Evolutionary conservation across 2,797 vertebrate genomes (phyloP), one percentile per base, ranked within the genome.

Genomic region (Myotis myotis): DNA sequence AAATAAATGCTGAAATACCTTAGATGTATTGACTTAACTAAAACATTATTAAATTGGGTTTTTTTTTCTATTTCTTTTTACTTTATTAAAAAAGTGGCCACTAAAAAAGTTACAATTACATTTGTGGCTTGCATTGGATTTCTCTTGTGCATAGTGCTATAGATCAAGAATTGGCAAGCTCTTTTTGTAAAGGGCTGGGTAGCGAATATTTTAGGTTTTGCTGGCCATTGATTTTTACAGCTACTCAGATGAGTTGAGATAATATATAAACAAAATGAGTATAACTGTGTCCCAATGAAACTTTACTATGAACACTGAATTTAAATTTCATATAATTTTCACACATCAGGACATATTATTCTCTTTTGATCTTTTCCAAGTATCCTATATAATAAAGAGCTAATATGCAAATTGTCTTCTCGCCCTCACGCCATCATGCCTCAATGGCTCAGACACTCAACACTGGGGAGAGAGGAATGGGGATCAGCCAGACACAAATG

Each of bases 261-360:
- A 93, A 33, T 47, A 53, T 72, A 38, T 41, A 78, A 95, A 88
- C 55, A 91, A 78, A 82, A 72, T 36, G 2, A 66, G 22, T 8
- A 60, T 79, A 47, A 20, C 8, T 8, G 0, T 74, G 55, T 79
- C 33, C 19, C 19, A 38, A 8, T 38, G 85, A 86, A 36, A 83
- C 33, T 87, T 93, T 64, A 85, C 53, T 83, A 62, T 38, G 17
- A 38, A 71, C 5, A 55, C 13, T 55, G 30, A 57, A 89, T 75
- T 66, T 78, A 82, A 86, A 80, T 86, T 89, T 80, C 44, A 79
- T 47, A n/a, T 68, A 57, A 89, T 86, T 79, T 94, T 81, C 47
- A 85, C 4, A 11, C 16, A 20, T 49, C 44, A 89, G 41, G 15
- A 92, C 90, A 93, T 75, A 83, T 10, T 71, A 51, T 36, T 81